Conservation (phyloP, 2,797 vertebrate species). For the Orestias chungarensis region DNA sequence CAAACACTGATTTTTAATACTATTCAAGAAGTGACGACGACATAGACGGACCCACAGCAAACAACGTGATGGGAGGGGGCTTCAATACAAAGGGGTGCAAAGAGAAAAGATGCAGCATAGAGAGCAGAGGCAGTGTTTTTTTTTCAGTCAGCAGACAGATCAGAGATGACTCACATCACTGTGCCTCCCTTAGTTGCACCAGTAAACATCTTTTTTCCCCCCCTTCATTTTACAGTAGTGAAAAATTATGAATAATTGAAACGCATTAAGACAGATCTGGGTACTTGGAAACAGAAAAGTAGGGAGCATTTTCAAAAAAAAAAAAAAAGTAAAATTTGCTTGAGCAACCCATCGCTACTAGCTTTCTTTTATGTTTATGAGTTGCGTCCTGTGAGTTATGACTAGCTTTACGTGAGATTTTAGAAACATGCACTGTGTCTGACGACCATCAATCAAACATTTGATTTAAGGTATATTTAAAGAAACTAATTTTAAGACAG, state of each 20-base stretch:
- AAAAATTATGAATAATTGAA: not conserved
- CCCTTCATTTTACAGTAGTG: not conserved
- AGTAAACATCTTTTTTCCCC: constrained; percentile 29
- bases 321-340: not conserved
- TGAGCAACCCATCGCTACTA: not conserved
- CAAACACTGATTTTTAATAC: not conserved
- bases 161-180: constrained; percentile 65
- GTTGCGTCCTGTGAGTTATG: too few relatives aligned
- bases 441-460: too few relatives aligned
- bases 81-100: constrained; percentile 55
- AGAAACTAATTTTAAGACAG: not conserved
- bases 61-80: constrained; percentile 50
- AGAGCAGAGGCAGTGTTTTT: constrained; percentile 55
- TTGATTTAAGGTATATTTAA: not conserved
- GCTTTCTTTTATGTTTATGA: too few relatives aligned
- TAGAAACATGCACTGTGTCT: not conserved
- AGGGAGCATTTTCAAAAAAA: not conserved
- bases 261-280: not conserved
- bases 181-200: constrained; percentile 44
- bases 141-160: constrained; percentile 68
- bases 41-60: constrained; percentile 23
- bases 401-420: not conserved
- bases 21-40: not conserved
- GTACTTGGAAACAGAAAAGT: not conserved
- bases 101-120: constrained; percentile 44